Evolutionary conservation across 1,140 invertebrate genomes (phyloP).

Genomic region (Drosophila grimshawi): DNA sequence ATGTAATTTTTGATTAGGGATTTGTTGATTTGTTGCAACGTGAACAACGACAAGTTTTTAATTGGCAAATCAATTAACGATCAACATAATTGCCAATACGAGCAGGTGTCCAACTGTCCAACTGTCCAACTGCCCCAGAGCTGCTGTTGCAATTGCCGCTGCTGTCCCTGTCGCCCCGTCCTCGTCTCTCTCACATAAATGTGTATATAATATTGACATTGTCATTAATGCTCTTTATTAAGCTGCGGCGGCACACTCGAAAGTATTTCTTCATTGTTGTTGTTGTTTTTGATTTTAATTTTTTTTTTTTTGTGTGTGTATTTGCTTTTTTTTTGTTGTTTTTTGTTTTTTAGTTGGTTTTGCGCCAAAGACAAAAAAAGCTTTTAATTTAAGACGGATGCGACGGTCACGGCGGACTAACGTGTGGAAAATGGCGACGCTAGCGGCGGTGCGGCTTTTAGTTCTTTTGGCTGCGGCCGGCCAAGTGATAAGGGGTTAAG

Average conservation of each 20-base stretch:
- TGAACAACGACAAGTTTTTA: neutral
- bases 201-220: conserved; percentile 33
- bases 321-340: neutral
- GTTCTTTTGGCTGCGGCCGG: conserved; percentile 43
- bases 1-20: too few relatives aligned
- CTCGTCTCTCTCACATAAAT: conserved; percentile 4
- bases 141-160: neutral
- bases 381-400: conserved; percentile 62
- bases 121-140: neutral
- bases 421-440: conserved; percentile 38
- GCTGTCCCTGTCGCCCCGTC: neutral
- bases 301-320: neutral
- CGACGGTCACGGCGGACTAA: conserved; percentile 27
- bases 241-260: conserved; percentile 43
- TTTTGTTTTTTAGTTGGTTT: conserved; percentile 13
- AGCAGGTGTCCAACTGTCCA: conserved; percentile 6
- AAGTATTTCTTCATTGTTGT: conserved; percentile 25
- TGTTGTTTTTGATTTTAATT: conserved; percentile 1
- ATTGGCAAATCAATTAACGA: conserved; percentile 13
- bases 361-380: conserved; percentile 46
- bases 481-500: conserved; percentile 58
- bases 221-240: conserved; percentile 50
- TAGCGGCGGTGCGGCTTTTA: conserved; percentile 45
- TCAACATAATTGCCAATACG: neutral
- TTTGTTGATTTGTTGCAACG: neutral